Base-by-base conservation (phyloP, 2,113 vertebrate species). In the Pachycephala philippinensis region DNA sequence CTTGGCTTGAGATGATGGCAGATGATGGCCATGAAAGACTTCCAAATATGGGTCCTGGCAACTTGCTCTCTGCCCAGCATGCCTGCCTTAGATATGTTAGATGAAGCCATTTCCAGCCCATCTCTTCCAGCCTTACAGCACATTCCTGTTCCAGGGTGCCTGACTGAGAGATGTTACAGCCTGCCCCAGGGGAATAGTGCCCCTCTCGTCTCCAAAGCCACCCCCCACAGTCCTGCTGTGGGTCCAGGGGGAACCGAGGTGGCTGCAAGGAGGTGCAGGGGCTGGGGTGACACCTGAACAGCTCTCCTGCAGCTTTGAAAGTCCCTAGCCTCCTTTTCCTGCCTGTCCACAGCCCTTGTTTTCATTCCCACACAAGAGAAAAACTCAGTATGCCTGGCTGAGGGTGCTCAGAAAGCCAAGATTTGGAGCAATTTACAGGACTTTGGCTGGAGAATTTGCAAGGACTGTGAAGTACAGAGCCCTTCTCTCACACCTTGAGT, bases 1-100 rank as follows among this genome's bases (percentile, higher is more conserved):
- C 95, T 97, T 97, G 89, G 95, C 96, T 89, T 76, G 35, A 84
- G 80, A 93, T 84, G 90, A 90, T 81, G 90, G 90, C 72, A 93
- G 78, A 93, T 84, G 88, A 95, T 72, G 84, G 63, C 64, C 50
- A 85, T 70, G 87, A 94, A 95, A 91, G 93, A 79, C 61, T 91
- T 96, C 87, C 77, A 95, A 94, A 95, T 92, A 91, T 54, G 89
- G 61, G 37, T 85, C 54, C 89, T 93, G 90, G 85, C 77, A 81
- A 93, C 80, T 76, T 50, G 40, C 44, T 90, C 14, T 75, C 39
- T 87, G 72, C 47, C 53, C 83, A 49, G 33, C 57, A 71, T 88
- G 68, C 71, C 60, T 84, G 64, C 5, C 2, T 52, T 37, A 63
- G 63, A 7, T 61, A 24, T 5, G 7, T 82, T 57, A 74, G 79